phyloP scores from a whole-genome alignment of 2,113 vertebrate genomes.

The Etheostoma cragini region DNA sequence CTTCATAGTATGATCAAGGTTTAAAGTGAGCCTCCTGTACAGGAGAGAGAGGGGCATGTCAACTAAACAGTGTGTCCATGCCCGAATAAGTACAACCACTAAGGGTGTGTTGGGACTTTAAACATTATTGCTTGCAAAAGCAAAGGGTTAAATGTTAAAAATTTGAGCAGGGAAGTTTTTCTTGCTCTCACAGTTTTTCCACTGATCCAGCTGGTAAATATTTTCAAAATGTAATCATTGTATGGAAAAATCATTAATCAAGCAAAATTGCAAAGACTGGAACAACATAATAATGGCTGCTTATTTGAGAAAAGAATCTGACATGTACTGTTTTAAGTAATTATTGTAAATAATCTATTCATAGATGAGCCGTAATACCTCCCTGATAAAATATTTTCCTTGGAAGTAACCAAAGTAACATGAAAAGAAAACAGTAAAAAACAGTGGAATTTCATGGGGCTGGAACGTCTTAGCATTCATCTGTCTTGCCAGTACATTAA shows the following conservation, averaged over 20 bases:
- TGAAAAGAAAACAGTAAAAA: slow-evolving; percentile 41
- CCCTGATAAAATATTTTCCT: slow-evolving; percentile 52
- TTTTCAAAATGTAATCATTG: slow-evolving; percentile 20
- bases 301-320: slow-evolving; percentile 16
- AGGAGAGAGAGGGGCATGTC: background rate
- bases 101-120: background rate
- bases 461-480: slow-evolving; percentile 48
- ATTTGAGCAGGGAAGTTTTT: background rate
- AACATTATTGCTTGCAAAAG: background rate
- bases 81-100: background rate
- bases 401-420: slow-evolving; percentile 59
- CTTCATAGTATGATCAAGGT: background rate
- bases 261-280: background rate
- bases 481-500: slow-evolving; percentile 56
- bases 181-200: slow-evolving; percentile 13
- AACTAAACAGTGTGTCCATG: background rate
- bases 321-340: slow-evolving; percentile 41
- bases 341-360: slow-evolving; percentile 27
- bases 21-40: background rate
- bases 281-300: slow-evolving; percentile 27
- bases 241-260: slow-evolving; percentile 40
- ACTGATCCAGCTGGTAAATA: background rate
- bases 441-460: slow-evolving; percentile 44
- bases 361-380: slow-evolving; percentile 21
- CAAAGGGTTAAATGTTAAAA: background rate